phyloP scores from a whole-genome alignment of 1,140 invertebrate species.

The Halictus rubicundus region DNA sequence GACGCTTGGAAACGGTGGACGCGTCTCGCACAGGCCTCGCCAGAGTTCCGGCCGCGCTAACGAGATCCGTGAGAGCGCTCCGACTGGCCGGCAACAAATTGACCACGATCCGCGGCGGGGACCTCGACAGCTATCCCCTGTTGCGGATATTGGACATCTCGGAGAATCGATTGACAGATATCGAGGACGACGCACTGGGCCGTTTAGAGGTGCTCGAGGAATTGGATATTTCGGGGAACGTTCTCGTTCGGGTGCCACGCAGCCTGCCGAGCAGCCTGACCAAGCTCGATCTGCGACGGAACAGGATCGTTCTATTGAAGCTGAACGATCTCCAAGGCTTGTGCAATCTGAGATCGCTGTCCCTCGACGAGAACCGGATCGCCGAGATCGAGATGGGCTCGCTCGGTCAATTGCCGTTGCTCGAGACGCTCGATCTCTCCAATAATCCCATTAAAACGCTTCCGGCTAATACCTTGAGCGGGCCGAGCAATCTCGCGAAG shows the following conservation, averaged over 20 bases:
- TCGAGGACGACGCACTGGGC: constrained; percentile 93
- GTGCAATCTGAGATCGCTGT: constrained; percentile 85
- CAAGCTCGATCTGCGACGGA: constrained; percentile 84
- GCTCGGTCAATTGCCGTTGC: constrained; percentile 84
- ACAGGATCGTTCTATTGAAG: constrained; percentile 85
- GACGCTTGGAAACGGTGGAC: constrained; percentile 89
- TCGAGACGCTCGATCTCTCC: constrained; percentile 88
- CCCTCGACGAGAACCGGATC: constrained; percentile 86
- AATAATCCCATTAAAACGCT: constrained; percentile 87
- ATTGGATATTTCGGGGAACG: constrained; percentile 90
- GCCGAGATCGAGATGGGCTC: constrained; percentile 84
- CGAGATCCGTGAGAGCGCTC: constrained; percentile 90
- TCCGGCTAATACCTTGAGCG: constrained; percentile 84
- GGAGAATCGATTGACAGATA: constrained; percentile 86
- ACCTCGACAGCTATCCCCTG: constrained; percentile 93
- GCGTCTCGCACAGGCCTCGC: constrained; percentile 89
- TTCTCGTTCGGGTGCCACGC: constrained; percentile 84
- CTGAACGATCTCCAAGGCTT: constrained; percentile 86
- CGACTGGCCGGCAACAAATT: constrained; percentile 89
- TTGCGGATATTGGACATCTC: constrained; percentile 90
- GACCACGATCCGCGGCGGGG: constrained; percentile 88
- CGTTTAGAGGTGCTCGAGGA: constrained; percentile 89
- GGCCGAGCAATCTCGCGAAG: constrained; percentile 83
- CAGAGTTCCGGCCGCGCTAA: constrained; percentile 90
- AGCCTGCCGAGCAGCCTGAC: constrained; percentile 84